Percentiles rank a stretch among this genome's conserved stretches.
phyloP scores from a whole-genome alignment of 2,888 invertebrate species.

The Eulithis prunata region DNA sequence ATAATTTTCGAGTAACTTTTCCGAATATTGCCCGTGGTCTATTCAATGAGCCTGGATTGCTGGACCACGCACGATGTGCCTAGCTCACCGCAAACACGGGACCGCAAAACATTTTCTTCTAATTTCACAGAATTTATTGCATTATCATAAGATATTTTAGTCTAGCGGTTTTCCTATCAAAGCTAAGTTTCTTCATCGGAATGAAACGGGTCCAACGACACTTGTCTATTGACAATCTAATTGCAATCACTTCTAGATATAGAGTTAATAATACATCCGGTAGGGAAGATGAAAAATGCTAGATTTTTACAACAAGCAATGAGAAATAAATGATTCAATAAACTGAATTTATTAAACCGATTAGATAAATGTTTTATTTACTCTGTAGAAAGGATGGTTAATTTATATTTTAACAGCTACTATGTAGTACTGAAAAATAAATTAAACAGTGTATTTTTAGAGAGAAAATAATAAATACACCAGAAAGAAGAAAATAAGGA shows the following conservation, averaged over 20 bases:
- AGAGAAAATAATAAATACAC: no score
- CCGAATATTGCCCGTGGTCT: no score
- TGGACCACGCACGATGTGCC: no score
- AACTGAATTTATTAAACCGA: slow-evolving; percentile 29
- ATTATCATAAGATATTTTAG: neutral
- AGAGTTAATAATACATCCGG: slow-evolving; percentile 57
- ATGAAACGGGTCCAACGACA: slow-evolving; percentile 70
- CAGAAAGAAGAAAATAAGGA: no score
- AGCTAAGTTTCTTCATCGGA: slow-evolving; percentile 64
- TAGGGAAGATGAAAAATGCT: slow-evolving; percentile 27
- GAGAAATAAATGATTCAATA: slow-evolving; percentile 33
- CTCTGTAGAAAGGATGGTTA: slow-evolving; percentile 4
- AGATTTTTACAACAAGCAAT: slow-evolving; percentile 26
- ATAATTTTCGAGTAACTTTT: no score
- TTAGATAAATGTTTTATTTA: slow-evolving; percentile 21
- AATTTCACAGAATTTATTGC: no score
- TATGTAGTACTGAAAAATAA: slow-evolving; percentile 11
- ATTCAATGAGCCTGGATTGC: no score
- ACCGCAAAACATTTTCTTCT: no score
- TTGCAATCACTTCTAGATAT: slow-evolving; percentile 69
- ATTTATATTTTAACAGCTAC: slow-evolving; percentile 3
- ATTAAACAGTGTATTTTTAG: neutral
- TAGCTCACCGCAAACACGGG: no score
- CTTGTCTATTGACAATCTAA: slow-evolving; percentile 82
- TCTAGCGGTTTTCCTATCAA: slow-evolving; percentile 13